Conservation (phyloP, 2,888 invertebrate genomes). For the Metallyticus violacea region DNA sequence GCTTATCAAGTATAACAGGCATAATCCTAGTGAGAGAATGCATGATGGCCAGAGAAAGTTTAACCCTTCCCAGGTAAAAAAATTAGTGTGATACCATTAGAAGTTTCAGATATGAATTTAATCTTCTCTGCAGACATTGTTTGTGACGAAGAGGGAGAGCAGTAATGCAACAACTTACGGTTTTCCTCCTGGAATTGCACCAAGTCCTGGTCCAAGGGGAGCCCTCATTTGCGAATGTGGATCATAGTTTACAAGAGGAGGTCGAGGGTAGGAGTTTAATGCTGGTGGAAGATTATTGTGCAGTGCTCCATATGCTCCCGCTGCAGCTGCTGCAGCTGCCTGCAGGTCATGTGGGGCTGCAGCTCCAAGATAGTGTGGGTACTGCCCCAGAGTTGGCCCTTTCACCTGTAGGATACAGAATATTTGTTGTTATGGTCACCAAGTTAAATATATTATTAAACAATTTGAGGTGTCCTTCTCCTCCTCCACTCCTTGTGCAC, state of each 20-base stretch:
- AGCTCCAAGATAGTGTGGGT: slow-evolving; percentile 61
- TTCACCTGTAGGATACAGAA: slow-evolving; percentile 39
- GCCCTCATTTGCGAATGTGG: slow-evolving; percentile 66
- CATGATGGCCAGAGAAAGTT: too few relatives aligned
- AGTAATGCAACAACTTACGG: slow-evolving; percentile 62
- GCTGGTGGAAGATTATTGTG: slow-evolving; percentile 63
- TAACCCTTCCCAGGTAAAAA: too few relatives aligned
- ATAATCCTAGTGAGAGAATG: too few relatives aligned
- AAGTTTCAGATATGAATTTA: too few relatives aligned
- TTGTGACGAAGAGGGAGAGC: too few relatives aligned
- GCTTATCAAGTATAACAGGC: too few relatives aligned
- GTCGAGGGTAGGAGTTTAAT: slow-evolving; percentile 64
- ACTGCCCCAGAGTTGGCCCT: slow-evolving; percentile 54
- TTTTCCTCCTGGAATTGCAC: slow-evolving; percentile 70
- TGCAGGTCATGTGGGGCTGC: slow-evolving; percentile 58
- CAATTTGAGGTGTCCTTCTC: too few relatives aligned
- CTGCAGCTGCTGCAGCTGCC: slow-evolving; percentile 42
- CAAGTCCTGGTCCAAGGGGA: slow-evolving; percentile 54
- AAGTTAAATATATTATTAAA: too few relatives aligned
- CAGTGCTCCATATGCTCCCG: slow-evolving; percentile 56
- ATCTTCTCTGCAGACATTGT: too few relatives aligned
- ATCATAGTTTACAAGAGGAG: slow-evolving; percentile 64
- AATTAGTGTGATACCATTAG: too few relatives aligned
- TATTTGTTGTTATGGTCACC: too few relatives aligned
- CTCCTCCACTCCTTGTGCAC: too few relatives aligned